phyloP scores from a whole-genome alignment of 2,888 invertebrate genomes.

The Tenthredo notha region DNA sequence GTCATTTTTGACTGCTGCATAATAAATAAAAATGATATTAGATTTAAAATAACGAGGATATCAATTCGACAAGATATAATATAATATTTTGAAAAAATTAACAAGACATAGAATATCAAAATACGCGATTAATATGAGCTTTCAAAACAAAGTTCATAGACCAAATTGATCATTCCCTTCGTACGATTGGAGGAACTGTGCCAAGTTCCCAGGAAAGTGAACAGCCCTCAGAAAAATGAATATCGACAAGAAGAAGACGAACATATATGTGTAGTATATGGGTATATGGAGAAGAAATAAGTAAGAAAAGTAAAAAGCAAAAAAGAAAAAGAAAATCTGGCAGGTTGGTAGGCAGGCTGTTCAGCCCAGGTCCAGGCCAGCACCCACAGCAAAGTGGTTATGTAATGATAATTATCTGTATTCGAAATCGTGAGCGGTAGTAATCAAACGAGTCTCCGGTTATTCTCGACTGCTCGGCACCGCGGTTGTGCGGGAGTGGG shows the following conservation, averaged over 20 bases:
- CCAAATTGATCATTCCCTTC: neutral
- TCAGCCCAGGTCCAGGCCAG: constrained; percentile 53
- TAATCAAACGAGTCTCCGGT: constrained; percentile 67
- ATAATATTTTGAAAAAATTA: neutral
- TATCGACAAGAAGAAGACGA: neutral
- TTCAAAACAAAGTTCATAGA: neutral
- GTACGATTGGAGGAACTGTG: neutral
- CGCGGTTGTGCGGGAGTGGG: constrained; percentile 43
- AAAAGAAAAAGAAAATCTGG: constrained; percentile 46
- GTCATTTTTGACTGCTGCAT: neutral
- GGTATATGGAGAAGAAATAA: neutral
- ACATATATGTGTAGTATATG: too few relatives aligned
- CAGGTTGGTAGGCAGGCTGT: neutral
- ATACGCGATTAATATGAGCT: too few relatives aligned
- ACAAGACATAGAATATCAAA: too few relatives aligned
- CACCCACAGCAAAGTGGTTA: constrained; percentile 61
- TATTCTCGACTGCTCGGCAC: constrained; percentile 31
- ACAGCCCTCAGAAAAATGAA: neutral
- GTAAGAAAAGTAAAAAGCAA: neutral
- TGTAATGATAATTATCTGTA: constrained; percentile 69
- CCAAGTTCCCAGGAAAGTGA: constrained; percentile 16
- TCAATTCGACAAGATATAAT: neutral
- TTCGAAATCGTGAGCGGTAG: constrained; percentile 66
- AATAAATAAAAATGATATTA: neutral
- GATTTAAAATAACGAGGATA: neutral